A percentile compares a stretch with the other conserved stretches of the same genome.
These are phyloP conservation scores for Eupithecia exiguata DNA, from an alignment of 2,888 invertebrate species.

Conservation along the genomic window DNA sequence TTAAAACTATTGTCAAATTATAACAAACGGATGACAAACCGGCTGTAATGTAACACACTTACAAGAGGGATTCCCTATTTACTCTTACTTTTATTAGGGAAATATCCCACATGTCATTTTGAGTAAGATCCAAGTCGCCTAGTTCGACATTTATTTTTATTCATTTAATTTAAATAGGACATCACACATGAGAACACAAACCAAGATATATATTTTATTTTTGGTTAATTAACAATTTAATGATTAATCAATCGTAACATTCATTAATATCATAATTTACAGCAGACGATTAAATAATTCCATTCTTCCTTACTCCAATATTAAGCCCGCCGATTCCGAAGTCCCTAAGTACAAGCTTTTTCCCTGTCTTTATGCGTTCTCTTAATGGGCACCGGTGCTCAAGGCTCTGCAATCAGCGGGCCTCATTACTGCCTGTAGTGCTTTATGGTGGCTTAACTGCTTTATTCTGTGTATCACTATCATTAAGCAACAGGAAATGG, in stretches of 20 bases:
- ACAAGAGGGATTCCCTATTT: no score
- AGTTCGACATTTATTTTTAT: neutral
- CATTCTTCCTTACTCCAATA: neutral
- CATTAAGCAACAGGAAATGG: conserved; percentile 41
- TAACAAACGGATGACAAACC: no score
- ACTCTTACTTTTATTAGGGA: neutral
- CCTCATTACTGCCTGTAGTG: conserved; percentile 14
- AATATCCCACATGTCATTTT: neutral
- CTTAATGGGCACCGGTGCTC: conserved; percentile 3
- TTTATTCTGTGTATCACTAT: conserved; percentile 33
- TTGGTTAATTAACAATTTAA: no score
- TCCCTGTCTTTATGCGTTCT: neutral
- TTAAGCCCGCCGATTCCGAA: neutral
- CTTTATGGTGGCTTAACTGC: conserved; percentile 25
- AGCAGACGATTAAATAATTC: neutral
- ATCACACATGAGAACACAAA: no score
- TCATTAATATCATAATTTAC: neutral
- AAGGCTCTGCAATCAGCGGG: conserved; percentile 5
- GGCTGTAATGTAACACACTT: no score
- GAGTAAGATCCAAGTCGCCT: neutral
- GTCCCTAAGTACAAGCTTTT: neutral
- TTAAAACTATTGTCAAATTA: no score
- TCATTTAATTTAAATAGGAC: neutral
- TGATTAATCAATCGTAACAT: neutral
- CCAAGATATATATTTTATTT: no score